Evolutionary conservation across 2,113 vertebrate species (phyloP).

Genomic region (Nicator chloris): DNA sequence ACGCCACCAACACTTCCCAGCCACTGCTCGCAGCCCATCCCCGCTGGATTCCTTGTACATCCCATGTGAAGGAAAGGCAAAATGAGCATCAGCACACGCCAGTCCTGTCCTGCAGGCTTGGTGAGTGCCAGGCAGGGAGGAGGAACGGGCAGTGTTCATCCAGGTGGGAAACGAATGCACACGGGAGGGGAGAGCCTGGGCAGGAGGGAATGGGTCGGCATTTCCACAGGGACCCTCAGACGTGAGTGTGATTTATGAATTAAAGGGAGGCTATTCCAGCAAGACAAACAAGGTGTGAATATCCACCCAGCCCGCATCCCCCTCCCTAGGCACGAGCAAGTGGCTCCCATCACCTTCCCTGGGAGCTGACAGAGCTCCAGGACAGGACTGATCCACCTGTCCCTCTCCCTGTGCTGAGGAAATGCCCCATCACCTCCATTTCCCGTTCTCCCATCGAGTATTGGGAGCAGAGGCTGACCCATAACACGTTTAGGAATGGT

Average conservation of each 20-base stretch:
- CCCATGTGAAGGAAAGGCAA: accelerated
- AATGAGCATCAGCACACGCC: neutral
- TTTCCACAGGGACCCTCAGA: neutral
- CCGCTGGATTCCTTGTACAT: accelerated
- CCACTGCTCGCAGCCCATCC: neutral
- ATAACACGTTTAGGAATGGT: accelerated
- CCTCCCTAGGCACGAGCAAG: accelerated
- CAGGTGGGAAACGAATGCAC: neutral
- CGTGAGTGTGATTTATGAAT: accelerated
- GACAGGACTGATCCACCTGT: neutral
- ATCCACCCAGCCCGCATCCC: neutral
- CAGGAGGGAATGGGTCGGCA: accelerated
- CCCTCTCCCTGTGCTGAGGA: neutral
- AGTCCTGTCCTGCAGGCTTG: neutral
- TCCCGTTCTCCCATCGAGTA: accelerated
- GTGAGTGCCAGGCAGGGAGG: neutral
- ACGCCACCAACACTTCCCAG: neutral
- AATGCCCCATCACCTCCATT: accelerated
- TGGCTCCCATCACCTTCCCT: accelerated
- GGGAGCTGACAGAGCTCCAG: neutral
- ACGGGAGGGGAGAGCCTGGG: neutral
- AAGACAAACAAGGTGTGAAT: neutral
- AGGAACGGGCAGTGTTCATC: neutral
- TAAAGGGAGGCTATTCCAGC: neutral
- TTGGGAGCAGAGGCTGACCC: neutral